These are phyloP conservation scores for Enteromius afrohamiltoni DNA, from an alignment of 2,797 vertebrate genomes.

Conservation along the genomic window DNA sequence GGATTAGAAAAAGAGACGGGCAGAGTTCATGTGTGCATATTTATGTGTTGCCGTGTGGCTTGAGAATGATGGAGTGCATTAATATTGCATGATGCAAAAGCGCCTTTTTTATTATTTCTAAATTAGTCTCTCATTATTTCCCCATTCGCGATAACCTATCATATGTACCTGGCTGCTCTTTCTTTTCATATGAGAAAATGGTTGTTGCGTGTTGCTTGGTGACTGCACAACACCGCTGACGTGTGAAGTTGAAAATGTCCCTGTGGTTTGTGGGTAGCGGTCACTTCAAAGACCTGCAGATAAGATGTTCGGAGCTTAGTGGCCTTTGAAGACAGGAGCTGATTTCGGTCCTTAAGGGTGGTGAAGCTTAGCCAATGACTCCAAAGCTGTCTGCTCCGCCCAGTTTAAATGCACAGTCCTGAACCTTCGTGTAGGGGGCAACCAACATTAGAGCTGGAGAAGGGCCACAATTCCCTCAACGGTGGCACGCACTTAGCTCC, in stretches of 20 bases:
- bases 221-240: slow-evolving; percentile 43
- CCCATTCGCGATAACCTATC: slow-evolving; percentile 35
- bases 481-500: slow-evolving; percentile 44
- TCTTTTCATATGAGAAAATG: slow-evolving; percentile 30
- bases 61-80: slow-evolving; percentile 57
- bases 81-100: slow-evolving; percentile 64
- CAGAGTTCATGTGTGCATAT: slow-evolving; percentile 39
- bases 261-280: slow-evolving; percentile 21
- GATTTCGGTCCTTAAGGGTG: slow-evolving; percentile 60
- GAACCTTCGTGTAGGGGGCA: slow-evolving; percentile 36
- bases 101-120: slow-evolving; percentile 56
- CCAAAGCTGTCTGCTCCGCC: slow-evolving; percentile 55
- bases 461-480: slow-evolving; percentile 50
- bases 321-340: slow-evolving; percentile 59
- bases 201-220: slow-evolving; percentile 46
- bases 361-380: slow-evolving; percentile 58
- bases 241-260: slow-evolving; percentile 46
- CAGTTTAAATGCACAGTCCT: slow-evolving; percentile 56
- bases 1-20: slow-evolving; percentile 60
- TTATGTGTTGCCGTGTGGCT: slow-evolving; percentile 31
- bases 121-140: slow-evolving; percentile 50
- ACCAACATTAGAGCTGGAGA: slow-evolving; percentile 51
- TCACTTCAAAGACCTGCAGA: slow-evolving; percentile 56
- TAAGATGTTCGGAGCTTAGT: slow-evolving; percentile 57
- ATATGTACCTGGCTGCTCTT: slow-evolving; percentile 25